phyloP scores from a whole-genome alignment of 2,113 vertebrate species.

The Donacobius atricapilla region DNA sequence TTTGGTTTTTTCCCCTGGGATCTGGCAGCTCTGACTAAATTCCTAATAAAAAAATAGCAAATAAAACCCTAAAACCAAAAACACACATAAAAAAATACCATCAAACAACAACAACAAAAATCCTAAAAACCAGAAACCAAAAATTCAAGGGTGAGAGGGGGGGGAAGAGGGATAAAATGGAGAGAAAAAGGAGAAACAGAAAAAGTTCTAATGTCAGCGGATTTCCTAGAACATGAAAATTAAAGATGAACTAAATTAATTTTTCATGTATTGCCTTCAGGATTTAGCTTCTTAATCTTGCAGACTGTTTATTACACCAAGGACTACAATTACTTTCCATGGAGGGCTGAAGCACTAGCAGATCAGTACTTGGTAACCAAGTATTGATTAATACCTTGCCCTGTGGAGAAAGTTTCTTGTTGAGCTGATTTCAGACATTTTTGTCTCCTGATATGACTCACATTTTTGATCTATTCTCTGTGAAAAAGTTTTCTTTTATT shows the following conservation, averaged over 20 bases:
- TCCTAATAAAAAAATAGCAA: background rate
- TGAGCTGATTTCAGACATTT: constrained; percentile 15
- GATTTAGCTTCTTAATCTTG: constrained; percentile 45
- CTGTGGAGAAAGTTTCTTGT: background rate
- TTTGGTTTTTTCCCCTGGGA: background rate
- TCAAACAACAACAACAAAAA: background rate
- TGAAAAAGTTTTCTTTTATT: background rate
- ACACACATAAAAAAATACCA: no score
- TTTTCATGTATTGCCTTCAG: constrained; percentile 63
- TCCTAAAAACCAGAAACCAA: background rate
- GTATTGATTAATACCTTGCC: constrained; percentile 34
- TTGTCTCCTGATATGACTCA: background rate
- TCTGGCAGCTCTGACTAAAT: background rate
- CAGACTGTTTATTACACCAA: constrained; percentile 40
- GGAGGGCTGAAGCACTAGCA: constrained; percentile 13
- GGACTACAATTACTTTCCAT: background rate
- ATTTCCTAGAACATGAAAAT: constrained; percentile 53
- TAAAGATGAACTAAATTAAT: constrained; percentile 64
- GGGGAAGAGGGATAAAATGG: background rate
- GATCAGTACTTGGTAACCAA: background rate
- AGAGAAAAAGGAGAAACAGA: background rate
- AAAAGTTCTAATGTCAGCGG: background rate
- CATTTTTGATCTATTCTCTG: background rate
- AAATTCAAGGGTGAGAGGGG: no score
- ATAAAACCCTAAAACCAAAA: background rate